phyloP scores from a whole-genome alignment of 1,140 invertebrate genomes.

The Oryzaephilus surinamensis region DNA sequence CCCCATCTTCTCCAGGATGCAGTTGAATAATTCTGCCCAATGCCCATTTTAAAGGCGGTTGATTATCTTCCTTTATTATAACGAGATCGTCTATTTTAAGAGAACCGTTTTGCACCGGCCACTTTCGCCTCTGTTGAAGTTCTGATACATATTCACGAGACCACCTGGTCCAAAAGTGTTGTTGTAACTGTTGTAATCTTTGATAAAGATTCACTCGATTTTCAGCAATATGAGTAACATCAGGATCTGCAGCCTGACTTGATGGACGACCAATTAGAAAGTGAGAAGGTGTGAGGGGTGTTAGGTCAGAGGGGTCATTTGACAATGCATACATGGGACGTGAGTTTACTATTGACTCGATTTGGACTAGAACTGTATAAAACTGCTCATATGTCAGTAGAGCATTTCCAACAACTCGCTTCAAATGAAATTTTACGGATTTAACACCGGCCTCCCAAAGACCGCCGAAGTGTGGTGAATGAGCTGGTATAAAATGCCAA shows the following conservation, averaged over 20 bases:
- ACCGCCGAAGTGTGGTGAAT: slow-evolving; percentile 36
- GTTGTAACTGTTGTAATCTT: slow-evolving; percentile 14
- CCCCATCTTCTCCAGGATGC: slow-evolving; percentile 19
- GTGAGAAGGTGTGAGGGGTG: slow-evolving; percentile 29
- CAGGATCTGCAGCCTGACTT: slow-evolving; percentile 13
- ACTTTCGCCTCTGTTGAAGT: slow-evolving; percentile 16
- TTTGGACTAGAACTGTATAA: neutral
- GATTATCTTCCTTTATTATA: slow-evolving; percentile 19
- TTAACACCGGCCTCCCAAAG: slow-evolving; percentile 35
- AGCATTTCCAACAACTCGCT: slow-evolving; percentile 6
- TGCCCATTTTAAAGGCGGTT: slow-evolving; percentile 21
- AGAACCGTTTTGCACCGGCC: neutral
- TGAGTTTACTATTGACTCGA: neutral
- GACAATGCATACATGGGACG: too few species aligned
- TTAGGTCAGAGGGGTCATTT: too few species aligned
- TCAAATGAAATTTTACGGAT: slow-evolving; percentile 32
- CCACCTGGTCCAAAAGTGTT: slow-evolving; percentile 28
- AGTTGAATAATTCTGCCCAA: slow-evolving; percentile 16
- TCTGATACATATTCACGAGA: slow-evolving; percentile 22
- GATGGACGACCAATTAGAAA: slow-evolving; percentile 27
- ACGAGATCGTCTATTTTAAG: slow-evolving; percentile 12
- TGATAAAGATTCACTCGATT: slow-evolving; percentile 16
- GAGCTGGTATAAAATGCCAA: slow-evolving; percentile 36
- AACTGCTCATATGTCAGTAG: slow-evolving; percentile 11
- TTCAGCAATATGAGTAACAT: neutral